A percentile compares a stretch with the other conserved stretches of the same genome.
These are phyloP conservation scores for Ascidia mentula DNA, from an alignment of 23 tunicate species.

Conservation along the genomic window DNA sequence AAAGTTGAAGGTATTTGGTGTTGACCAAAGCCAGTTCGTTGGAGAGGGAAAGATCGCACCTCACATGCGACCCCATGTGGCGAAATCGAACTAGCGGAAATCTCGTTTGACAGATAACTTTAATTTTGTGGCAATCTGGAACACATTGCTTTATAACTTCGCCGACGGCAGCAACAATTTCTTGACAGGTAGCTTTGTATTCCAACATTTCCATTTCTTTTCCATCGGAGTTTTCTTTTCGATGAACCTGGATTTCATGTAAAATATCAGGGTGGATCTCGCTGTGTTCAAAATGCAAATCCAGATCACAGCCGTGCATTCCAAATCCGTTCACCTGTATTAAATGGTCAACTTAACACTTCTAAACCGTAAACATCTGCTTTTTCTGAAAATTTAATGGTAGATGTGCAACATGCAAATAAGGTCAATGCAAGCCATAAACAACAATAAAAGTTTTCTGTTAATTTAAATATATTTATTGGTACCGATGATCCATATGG, in stretches of 20 bases:
- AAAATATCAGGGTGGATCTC: conserved; percentile 32
- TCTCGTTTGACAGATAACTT: conserved; percentile 49
- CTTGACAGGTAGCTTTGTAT: not conserved
- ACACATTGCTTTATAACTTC: conserved; percentile 77
- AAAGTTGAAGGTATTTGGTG: conserved; percentile 34
- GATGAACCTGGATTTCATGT: conserved; percentile 25
- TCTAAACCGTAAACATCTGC: too few species aligned
- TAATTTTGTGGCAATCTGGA: conserved; percentile 84
- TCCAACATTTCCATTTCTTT: not conserved
- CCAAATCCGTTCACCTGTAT: conserved; percentile 81
- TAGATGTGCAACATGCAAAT: too few species aligned
- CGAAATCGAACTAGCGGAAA: conserved; percentile 72
- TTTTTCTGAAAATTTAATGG: too few species aligned
- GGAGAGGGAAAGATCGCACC: conserved; percentile 65
- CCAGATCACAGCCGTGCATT: conserved; percentile 80
- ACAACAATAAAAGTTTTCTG: too few species aligned
- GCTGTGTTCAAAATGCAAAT: conserved; percentile 44
- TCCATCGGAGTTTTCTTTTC: not conserved
- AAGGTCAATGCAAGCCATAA: too few species aligned
- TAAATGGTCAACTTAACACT: too few species aligned
- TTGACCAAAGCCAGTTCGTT: conserved; percentile 64
- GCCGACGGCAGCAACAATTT: conserved; percentile 36
- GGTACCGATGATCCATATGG: conserved; percentile 91
- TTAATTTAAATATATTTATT: too few species aligned
- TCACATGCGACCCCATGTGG: conserved; percentile 61